These are phyloP conservation scores for Penelope pileata DNA, from an alignment of 2,113 vertebrate genomes.

Conservation along the genomic window DNA sequence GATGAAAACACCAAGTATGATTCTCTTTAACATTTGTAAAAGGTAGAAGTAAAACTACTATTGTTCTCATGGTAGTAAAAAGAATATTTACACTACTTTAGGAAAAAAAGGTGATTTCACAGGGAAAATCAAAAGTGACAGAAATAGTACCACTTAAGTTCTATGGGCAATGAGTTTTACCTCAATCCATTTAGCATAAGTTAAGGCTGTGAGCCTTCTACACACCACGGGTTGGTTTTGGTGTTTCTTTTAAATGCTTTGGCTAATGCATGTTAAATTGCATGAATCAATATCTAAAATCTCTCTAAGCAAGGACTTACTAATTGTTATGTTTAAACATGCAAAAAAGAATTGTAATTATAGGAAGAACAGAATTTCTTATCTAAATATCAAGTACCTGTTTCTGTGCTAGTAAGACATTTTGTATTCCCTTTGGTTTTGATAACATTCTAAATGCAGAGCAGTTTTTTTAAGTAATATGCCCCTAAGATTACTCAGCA, in stretches of 20 bases:
- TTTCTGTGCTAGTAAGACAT: not conserved
- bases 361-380: not conserved
- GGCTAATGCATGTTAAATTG: not conserved
- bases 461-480: not conserved
- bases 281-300: not conserved
- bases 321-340: not conserved
- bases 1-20: not conserved
- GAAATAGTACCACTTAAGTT: not conserved
- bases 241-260: not conserved
- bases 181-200: not conserved
- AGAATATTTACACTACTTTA: not conserved
- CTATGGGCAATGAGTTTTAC: not conserved
- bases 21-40: not conserved
- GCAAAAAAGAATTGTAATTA: not conserved
- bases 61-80: not conserved
- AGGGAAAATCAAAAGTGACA: not conserved
- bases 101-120: not conserved
- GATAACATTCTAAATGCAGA: not conserved
- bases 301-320: not conserved
- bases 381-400: not conserved
- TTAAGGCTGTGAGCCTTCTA: not conserved
- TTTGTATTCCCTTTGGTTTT: not conserved
- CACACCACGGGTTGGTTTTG: not conserved
- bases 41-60: not conserved
- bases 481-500: not conserved